phyloP scores from a whole-genome alignment of 2,888 invertebrate genomes.

The Microctonus aethiopoides region DNA sequence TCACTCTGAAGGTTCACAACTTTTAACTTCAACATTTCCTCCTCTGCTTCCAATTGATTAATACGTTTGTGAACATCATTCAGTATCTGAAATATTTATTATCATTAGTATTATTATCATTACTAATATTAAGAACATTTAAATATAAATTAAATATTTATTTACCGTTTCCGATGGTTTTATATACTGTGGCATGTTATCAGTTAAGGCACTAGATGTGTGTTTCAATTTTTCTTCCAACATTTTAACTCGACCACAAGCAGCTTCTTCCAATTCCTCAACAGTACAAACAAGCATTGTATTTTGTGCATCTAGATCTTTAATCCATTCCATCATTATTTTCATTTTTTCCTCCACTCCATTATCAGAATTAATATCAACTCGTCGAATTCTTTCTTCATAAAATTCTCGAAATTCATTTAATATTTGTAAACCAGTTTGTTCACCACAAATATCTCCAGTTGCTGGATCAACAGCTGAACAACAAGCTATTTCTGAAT shows the following conservation, averaged over 20 bases:
- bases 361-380: constrained; percentile 66
- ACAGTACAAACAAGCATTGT: constrained; percentile 75
- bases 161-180: constrained; percentile 53
- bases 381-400: constrained; percentile 71
- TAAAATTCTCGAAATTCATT: constrained; percentile 74
- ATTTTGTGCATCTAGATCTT: constrained; percentile 77
- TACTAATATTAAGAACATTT: background rate
- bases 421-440: constrained; percentile 66
- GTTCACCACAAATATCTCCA: constrained; percentile 50
- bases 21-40: constrained; percentile 65
- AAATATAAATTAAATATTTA: background rate
- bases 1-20: constrained; percentile 69
- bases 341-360: constrained; percentile 69
- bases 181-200: constrained; percentile 53
- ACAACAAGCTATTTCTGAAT: constrained; percentile 39
- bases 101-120: background rate
- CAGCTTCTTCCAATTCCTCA: constrained; percentile 76
- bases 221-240: constrained; percentile 70
- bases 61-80: constrained; percentile 53
- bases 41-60: constrained; percentile 50
- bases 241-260: constrained; percentile 71
- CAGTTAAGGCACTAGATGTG: constrained; percentile 63
- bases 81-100: constrained; percentile 48
- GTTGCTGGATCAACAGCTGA: constrained; percentile 45
- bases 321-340: constrained; percentile 75